phyloP scores from a whole-genome alignment of 2,888 invertebrate genomes.

The Eupithecia subfuscata region DNA sequence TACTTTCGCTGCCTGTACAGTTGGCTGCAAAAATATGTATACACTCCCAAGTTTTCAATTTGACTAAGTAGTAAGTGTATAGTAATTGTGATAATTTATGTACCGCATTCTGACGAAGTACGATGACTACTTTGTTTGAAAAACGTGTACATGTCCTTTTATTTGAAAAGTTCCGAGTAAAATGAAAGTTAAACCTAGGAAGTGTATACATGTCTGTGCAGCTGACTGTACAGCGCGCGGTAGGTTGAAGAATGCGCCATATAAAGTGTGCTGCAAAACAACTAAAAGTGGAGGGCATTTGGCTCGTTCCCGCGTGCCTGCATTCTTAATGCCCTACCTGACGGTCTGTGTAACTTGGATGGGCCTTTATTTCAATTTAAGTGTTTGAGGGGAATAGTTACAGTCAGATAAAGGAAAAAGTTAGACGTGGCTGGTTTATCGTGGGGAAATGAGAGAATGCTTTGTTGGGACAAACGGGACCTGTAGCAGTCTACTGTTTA shows the following conservation, averaged over 20 bases:
- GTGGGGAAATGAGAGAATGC: constrained; percentile 11
- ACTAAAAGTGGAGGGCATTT: constrained; percentile 46
- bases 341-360: constrained; percentile 18
- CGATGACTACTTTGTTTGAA: no score
- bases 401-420: constrained; percentile 16
- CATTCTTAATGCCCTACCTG: constrained; percentile 46
- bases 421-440: constrained; percentile 14
- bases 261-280: constrained; percentile 36
- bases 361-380: constrained; percentile 17
- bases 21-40: no score
- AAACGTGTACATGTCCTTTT: no score
- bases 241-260: constrained; percentile 29
- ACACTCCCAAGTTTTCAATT: no score
- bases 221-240: constrained; percentile 17
- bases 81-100: no score
- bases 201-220: no score
- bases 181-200: no score
- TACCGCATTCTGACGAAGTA: no score
- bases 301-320: constrained; percentile 47
- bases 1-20: constrained; percentile 8
- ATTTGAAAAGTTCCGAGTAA: no score
- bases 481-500: not conserved
- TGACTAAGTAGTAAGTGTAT: no score
- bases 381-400: constrained; percentile 14
- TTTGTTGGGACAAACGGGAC: not conserved